Evolutionary conservation across 2,888 invertebrate species (phyloP), one percentile per base, ranked within the genome.

Genomic region (Glaucopsyche alexis): DNA sequence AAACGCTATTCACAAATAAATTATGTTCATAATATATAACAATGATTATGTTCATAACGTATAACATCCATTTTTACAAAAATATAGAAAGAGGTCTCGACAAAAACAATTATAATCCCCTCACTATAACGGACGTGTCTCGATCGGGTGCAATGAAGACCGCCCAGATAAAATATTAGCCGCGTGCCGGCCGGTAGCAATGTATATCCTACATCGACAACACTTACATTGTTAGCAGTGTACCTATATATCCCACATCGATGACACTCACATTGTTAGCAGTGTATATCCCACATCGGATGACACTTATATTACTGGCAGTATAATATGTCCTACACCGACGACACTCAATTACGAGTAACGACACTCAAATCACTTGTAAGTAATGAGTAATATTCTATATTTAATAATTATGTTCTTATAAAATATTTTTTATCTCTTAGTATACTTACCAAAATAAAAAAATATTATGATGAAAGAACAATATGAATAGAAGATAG

Each of bases 111-210:
- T 29, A 42, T 42, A 66, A 47, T 8, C 49, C 29, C 72, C 45
- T 49, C 77, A 76, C 85, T 80, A 76, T 83, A n/a, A 66, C 76
- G 81, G 81, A 80, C 85, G 77, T 81, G 84, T 80, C 84, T 81
- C 83, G 84, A 86, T 85, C 83, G 78, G 77, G 79, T 78, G 89
- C 90, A 90, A 91, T 92, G 90, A 91, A 91, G 91, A 91, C 89
- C 87, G 89, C 90, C 87, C 88, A 85, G 88, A 89, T 91, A 90
- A 91, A 90, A 90, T 91, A 92, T 90, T 88, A 87, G 85, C 87
- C 84, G 86, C 86, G 85, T 84, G 85, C 85, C 81, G 82, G 82
- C 84, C 90, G 84, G 91, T 89, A 90, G 91, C 89, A 72, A 82
- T 82, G 82, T 84, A 86, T 84, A 87, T 87, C 85, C 29, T 38